Percentiles rank a stretch among this genome's conserved stretches.
Conservation (phyloP, 2,797 vertebrate genomes). For the Lacerta agilis region DNA sequence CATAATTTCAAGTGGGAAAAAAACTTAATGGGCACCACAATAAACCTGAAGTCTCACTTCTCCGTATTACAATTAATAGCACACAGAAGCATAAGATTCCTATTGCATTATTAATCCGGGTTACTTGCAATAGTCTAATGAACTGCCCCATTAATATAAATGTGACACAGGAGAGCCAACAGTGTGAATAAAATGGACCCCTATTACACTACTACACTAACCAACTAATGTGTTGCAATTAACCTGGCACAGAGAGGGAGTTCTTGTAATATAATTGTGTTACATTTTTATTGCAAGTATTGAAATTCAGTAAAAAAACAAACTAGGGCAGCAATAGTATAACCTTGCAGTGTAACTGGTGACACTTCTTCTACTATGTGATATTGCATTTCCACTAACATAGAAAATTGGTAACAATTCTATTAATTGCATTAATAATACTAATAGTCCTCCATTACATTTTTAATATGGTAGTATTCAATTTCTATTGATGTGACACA, state of each 20-base stretch:
- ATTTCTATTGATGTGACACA: background rate
- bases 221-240: background rate
- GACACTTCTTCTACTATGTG: background rate
- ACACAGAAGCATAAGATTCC: conserved; percentile 17
- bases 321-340: background rate
- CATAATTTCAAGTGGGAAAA: background rate
- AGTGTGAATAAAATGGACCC: background rate
- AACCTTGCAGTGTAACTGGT: background rate
- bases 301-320: background rate
- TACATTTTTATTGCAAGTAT: background rate
- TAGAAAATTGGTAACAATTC: background rate
- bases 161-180: background rate
- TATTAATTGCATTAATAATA: background rate
- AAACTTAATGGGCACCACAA: background rate
- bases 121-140: background rate
- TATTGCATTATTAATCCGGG: background rate
- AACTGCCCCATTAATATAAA: background rate
- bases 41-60: background rate
- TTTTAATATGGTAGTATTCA: background rate
- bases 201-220: background rate
- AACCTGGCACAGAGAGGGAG: background rate
- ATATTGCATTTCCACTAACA: background rate
- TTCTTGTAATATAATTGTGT: background rate
- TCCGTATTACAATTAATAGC: conserved; percentile 17
- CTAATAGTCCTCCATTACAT: background rate